phyloP scores from a whole-genome alignment of 2,113 vertebrate genomes.

The Triplophysa siluroides region DNA sequence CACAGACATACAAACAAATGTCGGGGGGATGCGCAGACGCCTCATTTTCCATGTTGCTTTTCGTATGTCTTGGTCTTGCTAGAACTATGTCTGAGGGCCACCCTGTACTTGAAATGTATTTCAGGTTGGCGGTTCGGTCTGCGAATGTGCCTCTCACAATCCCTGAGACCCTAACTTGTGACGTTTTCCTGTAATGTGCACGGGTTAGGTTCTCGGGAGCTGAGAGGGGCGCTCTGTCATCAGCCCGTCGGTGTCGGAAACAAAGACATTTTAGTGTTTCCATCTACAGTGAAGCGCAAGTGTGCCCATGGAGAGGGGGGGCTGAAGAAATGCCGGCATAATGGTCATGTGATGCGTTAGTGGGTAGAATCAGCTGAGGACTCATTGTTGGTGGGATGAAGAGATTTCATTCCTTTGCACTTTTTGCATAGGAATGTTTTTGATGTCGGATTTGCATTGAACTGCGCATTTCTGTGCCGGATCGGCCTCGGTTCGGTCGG shows the following conservation, averaged over 20 bases:
- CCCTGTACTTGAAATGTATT: conserved; percentile 47
- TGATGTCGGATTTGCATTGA: not conserved
- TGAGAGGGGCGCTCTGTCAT: conserved; percentile 85
- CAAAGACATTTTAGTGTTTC: conserved; percentile 45
- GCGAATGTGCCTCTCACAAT: conserved; percentile 87
- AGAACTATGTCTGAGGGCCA: conserved; percentile 13
- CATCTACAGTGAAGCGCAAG: conserved; percentile 44
- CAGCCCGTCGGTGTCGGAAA: conserved; percentile 65
- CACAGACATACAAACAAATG: conserved; percentile 43
- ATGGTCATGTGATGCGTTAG: conserved; percentile 62
- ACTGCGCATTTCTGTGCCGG: not conserved
- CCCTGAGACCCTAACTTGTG: conserved; percentile 99
- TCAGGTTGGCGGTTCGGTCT: conserved; percentile 44
- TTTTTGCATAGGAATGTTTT: not conserved
- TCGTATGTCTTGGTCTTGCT: not conserved
- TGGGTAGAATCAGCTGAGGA: conserved; percentile 54
- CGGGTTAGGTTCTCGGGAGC: conserved; percentile 99
- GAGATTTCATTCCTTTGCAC: conserved; percentile 42
- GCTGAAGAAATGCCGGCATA: conserved; percentile 52
- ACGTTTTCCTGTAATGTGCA: conserved; percentile 98
- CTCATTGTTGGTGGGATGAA: conserved; percentile 44
- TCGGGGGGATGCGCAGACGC: not conserved
- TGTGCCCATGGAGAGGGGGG: conserved; percentile 37
- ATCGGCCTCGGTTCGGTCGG: not conserved
- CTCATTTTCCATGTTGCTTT: not conserved